Conservation (phyloP, 2,797 vertebrate species). For the Syndactyla subalaris region DNA sequence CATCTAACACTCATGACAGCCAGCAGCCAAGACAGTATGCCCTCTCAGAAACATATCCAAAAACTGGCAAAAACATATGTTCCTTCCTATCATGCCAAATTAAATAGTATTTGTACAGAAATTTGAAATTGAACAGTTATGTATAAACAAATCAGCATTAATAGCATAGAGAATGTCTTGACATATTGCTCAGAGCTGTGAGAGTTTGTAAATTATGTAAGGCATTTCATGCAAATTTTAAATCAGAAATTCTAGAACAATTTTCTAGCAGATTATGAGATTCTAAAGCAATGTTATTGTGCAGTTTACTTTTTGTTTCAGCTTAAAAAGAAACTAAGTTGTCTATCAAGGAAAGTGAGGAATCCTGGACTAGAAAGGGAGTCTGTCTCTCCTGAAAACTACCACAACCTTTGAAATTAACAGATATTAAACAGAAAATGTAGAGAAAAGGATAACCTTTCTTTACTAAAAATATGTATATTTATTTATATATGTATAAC, state of each 20-base stretch:
- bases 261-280: neutral
- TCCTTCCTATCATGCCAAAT: neutral
- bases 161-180: neutral
- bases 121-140: neutral
- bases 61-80: neutral
- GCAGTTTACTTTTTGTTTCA: neutral
- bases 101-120: neutral
- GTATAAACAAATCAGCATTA: neutral
- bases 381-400: too few species aligned
- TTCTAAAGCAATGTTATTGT: neutral
- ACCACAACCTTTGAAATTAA: too few species aligned
- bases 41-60: neutral
- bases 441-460: too few species aligned
- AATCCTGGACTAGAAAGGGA: too few species aligned
- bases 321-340: too few species aligned
- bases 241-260: neutral
- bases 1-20: neutral
- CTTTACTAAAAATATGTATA: too few species aligned
- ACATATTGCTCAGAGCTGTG: neutral
- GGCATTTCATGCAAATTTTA: neutral
- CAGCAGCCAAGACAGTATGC: neutral
- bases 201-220: neutral
- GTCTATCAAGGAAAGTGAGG: too few species aligned
- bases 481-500: too few species aligned
- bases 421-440: too few species aligned